Evolutionary conservation across 2,113 vertebrate species (phyloP).

Genomic region (Tapirus terrestris): DNA sequence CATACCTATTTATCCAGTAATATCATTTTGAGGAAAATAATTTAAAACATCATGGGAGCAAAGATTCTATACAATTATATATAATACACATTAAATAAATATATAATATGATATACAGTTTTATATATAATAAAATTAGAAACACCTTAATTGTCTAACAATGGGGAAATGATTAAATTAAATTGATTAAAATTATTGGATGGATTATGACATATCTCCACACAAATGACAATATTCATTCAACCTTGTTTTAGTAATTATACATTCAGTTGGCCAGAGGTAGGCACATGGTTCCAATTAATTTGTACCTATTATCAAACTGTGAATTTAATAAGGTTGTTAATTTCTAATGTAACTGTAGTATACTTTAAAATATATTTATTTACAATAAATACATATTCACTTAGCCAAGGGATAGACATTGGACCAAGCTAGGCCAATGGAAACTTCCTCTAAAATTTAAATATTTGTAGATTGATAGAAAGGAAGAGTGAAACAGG

Average conservation of each 20-base stretch:
- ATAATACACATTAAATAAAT: background rate
- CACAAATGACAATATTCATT: background rate
- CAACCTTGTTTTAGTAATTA: background rate
- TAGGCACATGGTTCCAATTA: background rate
- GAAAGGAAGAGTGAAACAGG: background rate
- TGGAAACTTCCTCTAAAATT: background rate
- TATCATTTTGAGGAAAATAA: background rate
- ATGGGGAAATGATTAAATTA: background rate
- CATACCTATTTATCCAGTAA: background rate
- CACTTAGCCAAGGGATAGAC: background rate
- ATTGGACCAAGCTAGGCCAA: background rate
- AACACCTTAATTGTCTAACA: background rate
- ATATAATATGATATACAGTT: background rate
- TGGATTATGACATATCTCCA: background rate
- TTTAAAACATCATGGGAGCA: background rate
- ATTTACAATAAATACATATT: background rate
- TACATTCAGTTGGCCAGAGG: background rate
- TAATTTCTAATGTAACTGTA: background rate
- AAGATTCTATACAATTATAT: background rate
- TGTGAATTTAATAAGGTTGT: background rate
- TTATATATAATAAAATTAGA: slow-evolving; percentile 1
- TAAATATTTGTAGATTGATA: background rate
- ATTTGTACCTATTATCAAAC: background rate
- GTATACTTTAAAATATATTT: background rate
- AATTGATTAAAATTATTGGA: too few relatives aligned